Conservation (phyloP, 2,113 vertebrate genomes). For the Sapajus apella region DNA sequence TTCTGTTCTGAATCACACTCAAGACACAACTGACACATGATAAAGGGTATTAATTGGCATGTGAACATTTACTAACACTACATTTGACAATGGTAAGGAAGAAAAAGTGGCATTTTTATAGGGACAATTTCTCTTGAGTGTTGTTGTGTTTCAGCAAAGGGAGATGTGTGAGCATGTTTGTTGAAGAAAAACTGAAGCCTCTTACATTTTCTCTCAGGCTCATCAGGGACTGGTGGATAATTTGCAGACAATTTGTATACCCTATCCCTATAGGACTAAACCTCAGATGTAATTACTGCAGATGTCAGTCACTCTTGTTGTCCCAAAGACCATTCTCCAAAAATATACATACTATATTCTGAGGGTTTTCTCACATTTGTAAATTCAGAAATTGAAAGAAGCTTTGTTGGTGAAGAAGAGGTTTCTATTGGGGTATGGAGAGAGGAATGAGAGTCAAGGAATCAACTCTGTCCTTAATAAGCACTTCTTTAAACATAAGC, state of each 20-base stretch:
- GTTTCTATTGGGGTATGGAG: not conserved
- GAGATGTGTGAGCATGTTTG: not conserved
- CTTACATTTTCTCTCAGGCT: slow-evolving; percentile 67
- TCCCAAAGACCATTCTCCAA: slow-evolving; percentile 60
- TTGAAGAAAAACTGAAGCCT: slow-evolving; percentile 58
- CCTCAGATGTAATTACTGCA: slow-evolving; percentile 76
- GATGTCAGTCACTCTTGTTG: slow-evolving; percentile 77
- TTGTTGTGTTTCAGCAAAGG: slow-evolving; percentile 27
- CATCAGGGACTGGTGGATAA: slow-evolving; percentile 71
- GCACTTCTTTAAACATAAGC: slow-evolving; percentile 36
- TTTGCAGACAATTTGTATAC: slow-evolving; percentile 75
- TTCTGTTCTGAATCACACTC: not conserved
- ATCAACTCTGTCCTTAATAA: slow-evolving; percentile 53
- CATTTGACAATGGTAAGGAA: slow-evolving; percentile 33
- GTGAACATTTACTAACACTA: not conserved
- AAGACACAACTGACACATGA: not conserved
- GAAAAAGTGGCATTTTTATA: slow-evolving; percentile 9
- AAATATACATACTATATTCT: slow-evolving; percentile 52
- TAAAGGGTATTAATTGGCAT: slow-evolving; percentile 21
- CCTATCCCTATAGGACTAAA: slow-evolving; percentile 68
- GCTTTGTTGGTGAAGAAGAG: not conserved
- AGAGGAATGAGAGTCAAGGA: not conserved
- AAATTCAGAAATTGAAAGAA: slow-evolving; percentile 63
- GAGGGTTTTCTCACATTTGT: slow-evolving; percentile 55
- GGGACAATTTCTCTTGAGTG: slow-evolving; percentile 31